These are phyloP conservation scores for Anas platyrhynchos DNA, from an alignment of 2,113 vertebrate genomes.

Conservation along the genomic window DNA sequence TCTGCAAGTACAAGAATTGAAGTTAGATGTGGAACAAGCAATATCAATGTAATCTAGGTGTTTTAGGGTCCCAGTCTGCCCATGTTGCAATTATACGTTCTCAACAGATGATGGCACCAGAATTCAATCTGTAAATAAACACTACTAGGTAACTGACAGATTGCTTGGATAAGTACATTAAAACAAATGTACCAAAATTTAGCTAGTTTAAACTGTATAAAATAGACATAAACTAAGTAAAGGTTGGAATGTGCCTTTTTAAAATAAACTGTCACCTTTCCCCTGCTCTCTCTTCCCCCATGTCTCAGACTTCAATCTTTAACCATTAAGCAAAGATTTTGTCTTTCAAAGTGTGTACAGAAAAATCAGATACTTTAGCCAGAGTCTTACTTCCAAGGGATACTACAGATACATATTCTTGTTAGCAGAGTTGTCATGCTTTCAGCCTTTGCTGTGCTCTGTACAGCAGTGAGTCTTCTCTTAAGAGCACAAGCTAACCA, in stretches of 20 bases:
- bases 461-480: neutral
- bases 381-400: neutral
- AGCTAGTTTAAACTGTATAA: neutral
- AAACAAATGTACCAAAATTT: neutral
- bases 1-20: neutral
- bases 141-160: neutral
- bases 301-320: neutral
- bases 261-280: neutral
- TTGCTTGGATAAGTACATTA: neutral
- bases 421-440: neutral
- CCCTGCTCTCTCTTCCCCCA: neutral
- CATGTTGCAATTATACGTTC: neutral
- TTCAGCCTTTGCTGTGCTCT: neutral
- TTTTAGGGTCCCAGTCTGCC: neutral
- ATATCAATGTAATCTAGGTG: neutral
- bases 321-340: neutral
- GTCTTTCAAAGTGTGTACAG: neutral
- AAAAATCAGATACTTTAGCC: neutral
- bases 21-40: neutral
- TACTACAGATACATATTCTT: neutral
- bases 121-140: conserved; percentile 3
- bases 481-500: neutral
- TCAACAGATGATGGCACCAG: conserved; percentile 75
- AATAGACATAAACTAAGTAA: neutral
- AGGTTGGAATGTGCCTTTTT: neutral